Conservation (phyloP, 2,113 vertebrate species). For the Tilapia sparmanii region DNA sequence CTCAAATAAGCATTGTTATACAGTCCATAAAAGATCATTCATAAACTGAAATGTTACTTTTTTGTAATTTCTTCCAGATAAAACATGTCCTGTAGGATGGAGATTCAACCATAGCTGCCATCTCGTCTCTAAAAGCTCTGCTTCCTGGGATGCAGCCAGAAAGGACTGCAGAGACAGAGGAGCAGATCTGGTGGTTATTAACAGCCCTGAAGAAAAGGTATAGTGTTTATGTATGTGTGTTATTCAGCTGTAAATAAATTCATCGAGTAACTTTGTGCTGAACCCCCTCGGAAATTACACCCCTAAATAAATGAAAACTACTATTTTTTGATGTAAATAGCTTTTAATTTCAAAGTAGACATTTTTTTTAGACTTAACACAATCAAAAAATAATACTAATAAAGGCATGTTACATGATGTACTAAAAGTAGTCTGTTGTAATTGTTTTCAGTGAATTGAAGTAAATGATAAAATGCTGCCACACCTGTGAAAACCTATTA, state of each 20-base stretch:
- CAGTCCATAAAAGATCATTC: neutral
- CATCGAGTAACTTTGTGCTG: too few relatives aligned
- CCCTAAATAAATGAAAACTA: too few relatives aligned
- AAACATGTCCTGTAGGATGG: neutral
- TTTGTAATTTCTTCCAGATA: neutral
- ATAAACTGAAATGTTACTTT: neutral
- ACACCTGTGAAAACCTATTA: too few relatives aligned
- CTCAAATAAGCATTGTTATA: neutral
- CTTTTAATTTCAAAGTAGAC: too few relatives aligned
- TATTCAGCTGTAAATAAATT: neutral
- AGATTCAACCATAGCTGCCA: neutral
- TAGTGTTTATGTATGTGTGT: neutral
- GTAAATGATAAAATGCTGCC: too few relatives aligned
- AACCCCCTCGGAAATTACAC: too few relatives aligned
- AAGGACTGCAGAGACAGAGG: neutral
- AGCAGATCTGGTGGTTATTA: neutral
- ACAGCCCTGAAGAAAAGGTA: neutral
- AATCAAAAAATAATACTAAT: too few relatives aligned
- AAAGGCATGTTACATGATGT: too few relatives aligned
- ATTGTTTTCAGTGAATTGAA: too few relatives aligned
- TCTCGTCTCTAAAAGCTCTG: neutral
- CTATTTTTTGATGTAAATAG: too few relatives aligned
- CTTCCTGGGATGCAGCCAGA: neutral
- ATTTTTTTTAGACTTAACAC: too few relatives aligned
- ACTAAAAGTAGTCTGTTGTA: too few relatives aligned